Percentiles rank a stretch among this genome's conserved stretches.
phyloP scores from a whole-genome alignment of 2,797 vertebrate genomes.

The Cichlasoma orientale region DNA sequence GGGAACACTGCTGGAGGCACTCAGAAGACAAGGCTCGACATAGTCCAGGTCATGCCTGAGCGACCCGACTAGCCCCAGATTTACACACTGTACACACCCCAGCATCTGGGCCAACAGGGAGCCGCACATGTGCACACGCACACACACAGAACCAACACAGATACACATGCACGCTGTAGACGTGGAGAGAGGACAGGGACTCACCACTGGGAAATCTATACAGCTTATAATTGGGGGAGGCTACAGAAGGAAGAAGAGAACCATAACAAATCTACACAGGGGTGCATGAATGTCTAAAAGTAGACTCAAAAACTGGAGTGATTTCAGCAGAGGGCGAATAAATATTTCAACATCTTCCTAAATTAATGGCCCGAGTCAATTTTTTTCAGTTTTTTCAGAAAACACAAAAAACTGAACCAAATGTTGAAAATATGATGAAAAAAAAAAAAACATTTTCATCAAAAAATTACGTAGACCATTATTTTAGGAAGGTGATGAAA shows the following conservation, averaged over 20 bases:
- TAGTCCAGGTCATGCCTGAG: slow-evolving; percentile 80
- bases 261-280: slow-evolving; percentile 75
- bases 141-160: slow-evolving; percentile 15
- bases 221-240: slow-evolving; percentile 79
- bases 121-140: slow-evolving; percentile 26
- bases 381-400: too few relatives aligned
- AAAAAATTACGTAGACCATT: too few relatives aligned
- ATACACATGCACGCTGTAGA: slow-evolving; percentile 54
- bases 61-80: slow-evolving; percentile 76
- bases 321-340: slow-evolving; percentile 13
- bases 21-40: slow-evolving; percentile 75
- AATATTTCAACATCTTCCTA: background rate
- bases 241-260: slow-evolving; percentile 72
- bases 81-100: slow-evolving; percentile 78
- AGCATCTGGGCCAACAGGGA: slow-evolving; percentile 76
- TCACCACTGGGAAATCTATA: slow-evolving; percentile 76
- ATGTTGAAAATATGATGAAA: too few relatives aligned
- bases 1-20: slow-evolving; percentile 73
- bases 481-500: background rate
- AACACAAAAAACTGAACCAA: too few relatives aligned
- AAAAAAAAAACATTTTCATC: too few relatives aligned
- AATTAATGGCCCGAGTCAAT: too few relatives aligned
- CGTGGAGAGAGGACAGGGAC: slow-evolving; percentile 70
- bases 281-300: slow-evolving; percentile 64
- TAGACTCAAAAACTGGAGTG: slow-evolving; percentile 38